Base-by-base conservation (phyloP, 2,888 invertebrate genomes). In the Leptinotarsa haldemani region DNA sequence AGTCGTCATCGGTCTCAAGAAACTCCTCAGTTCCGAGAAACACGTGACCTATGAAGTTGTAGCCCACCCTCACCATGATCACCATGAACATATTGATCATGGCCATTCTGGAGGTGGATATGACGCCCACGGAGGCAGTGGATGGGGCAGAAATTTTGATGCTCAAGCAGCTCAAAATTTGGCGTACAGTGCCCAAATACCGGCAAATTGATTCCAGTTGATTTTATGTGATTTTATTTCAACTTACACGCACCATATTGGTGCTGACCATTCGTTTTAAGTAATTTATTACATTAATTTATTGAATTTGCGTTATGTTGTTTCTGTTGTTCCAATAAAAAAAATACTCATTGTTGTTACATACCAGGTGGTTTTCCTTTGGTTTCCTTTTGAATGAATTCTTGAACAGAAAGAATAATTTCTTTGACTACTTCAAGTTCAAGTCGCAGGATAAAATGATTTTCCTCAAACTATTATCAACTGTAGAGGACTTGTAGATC, bases 1-100 rank as follows among this genome's bases (percentile, higher is more conserved):
- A 16, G 92, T 93, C 63, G 93, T 95, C 80, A 94, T 95, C 79
- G 95, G 95, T 48, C 85, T 95, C 83, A 95, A 95, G 89, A 95
- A 95, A 83, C 88, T 96, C 58, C 92, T 95, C 87, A 92, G 92
- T 67, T 92, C 93, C 84, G 94, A 91, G 80, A 92, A 91, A 79
- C 92, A 93, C 86, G 92, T 95, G 47, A 93, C 93, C 0, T 94
- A 93, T 83, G 93, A 94, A 84, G 93, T 94, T 1, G 94, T 94
- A 48, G 92, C 94, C 3, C 93, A 93, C 81, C 91, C 92, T 0
- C 93, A 92, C 75, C 91, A 93, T 80, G 88, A 89, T 56, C 91
- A 93, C 80, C 88, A 89, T 65, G 83, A 84, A 16, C 83, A 84
- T 67, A 88, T 90, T 80, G 89, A 89, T 52, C 89, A 90, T 77